Evolutionary conservation across 1,140 invertebrate species (phyloP).

Genomic region (Pristionchus pacificus): DNA sequence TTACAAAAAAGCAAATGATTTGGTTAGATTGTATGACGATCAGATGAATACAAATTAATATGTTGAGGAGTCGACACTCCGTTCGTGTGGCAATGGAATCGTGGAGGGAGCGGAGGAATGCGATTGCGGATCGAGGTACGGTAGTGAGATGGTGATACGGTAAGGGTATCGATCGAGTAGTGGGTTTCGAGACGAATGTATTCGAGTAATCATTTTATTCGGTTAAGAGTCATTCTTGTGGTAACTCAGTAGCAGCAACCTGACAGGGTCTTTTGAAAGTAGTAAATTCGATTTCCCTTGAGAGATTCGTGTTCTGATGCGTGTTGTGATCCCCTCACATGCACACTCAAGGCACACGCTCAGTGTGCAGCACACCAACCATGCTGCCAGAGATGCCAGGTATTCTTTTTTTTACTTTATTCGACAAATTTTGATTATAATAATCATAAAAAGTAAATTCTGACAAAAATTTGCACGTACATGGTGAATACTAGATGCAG

Average conservation of each 20-base stretch:
- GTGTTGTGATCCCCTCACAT: constrained; percentile 55
- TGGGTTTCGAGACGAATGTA: not conserved
- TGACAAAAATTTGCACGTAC: too few species aligned
- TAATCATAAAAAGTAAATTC: not conserved
- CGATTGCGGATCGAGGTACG: constrained; percentile 45
- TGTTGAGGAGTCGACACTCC: constrained; percentile 41
- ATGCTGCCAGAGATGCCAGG: constrained; percentile 54
- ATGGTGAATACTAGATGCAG: too few species aligned
- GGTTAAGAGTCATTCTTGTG: too few species aligned
- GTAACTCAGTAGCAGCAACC: too few species aligned
- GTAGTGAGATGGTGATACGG: not conserved
- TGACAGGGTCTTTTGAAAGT: too few species aligned
- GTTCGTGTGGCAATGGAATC: constrained; percentile 54
- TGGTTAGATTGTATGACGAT: too few species aligned
- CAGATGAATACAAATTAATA: too few species aligned
- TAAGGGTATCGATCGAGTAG: not conserved
- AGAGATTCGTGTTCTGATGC: constrained; percentile 53
- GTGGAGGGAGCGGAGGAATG: constrained; percentile 53
- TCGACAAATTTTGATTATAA: not conserved
- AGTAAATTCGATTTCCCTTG: too few species aligned
- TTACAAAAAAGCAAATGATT: too few species aligned
- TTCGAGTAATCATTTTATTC: not conserved
- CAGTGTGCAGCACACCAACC: constrained; percentile 53
- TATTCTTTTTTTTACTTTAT: constrained; percentile 8
- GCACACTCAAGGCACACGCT: constrained; percentile 51